A percentile compares a stretch with the other conserved stretches of the same genome.
Evolutionary conservation across 35 echinoderm and acorn worm species (phyloP).

Genomic region (Anneissia japonica): DNA sequence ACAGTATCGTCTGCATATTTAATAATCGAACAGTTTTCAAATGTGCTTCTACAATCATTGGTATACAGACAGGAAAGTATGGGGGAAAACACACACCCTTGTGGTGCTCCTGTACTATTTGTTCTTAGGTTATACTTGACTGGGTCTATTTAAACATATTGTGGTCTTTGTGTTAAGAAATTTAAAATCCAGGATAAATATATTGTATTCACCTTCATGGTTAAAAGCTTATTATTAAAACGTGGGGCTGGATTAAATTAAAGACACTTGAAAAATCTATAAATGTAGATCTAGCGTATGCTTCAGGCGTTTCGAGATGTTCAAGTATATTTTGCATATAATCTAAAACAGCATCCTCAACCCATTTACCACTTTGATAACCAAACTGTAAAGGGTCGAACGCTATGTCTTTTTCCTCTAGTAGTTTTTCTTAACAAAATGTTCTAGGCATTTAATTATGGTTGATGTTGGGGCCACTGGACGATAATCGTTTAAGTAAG

Average conservation of each 20-base stretch:
- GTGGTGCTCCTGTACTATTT: slow-evolving; percentile 9
- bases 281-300: slow-evolving; percentile 3
- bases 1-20: no score
- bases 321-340: background rate
- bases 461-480: slow-evolving; percentile 20
- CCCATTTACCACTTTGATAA: background rate
- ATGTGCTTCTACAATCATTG: slow-evolving; percentile 8
- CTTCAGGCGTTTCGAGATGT: slow-evolving; percentile 12
- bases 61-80: slow-evolving; percentile 6
- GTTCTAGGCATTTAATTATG: slow-evolving; percentile 30
- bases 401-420: background rate
- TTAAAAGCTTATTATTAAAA: background rate
- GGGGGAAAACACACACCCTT: background rate
- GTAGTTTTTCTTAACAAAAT: background rate
- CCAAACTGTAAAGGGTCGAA: slow-evolving; percentile 21
- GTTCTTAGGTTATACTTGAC: background rate
- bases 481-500: slow-evolving; percentile 21
- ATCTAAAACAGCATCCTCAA: slow-evolving; percentile 26
- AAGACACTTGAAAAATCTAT: slow-evolving; percentile 27
- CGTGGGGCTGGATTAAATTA: background rate
- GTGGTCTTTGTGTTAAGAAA: background rate
- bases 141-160: background rate
- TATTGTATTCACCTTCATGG: background rate
- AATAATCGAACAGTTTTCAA: slow-evolving; percentile 5
- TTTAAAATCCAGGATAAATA: background rate